Conservation (phyloP, 2,113 vertebrate species). For the Falco punctatus region DNA sequence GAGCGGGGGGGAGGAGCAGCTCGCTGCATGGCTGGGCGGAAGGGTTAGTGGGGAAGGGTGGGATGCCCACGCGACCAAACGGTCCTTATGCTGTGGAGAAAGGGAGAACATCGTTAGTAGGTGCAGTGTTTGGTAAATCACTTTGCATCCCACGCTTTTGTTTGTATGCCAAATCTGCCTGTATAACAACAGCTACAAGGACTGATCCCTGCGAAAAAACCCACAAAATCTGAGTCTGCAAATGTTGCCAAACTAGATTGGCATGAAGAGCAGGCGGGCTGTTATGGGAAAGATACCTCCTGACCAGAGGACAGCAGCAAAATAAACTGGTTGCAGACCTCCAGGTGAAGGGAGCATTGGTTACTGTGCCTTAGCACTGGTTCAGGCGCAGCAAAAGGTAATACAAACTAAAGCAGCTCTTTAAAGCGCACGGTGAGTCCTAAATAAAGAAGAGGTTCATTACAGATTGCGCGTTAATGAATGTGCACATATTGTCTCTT, state of each 20-base stretch:
- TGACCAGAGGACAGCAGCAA: not conserved
- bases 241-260: not conserved
- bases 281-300: not conserved
- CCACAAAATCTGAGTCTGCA: not conserved
- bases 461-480: not conserved
- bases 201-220: not conserved
- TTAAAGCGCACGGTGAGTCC: not conserved
- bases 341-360: not conserved
- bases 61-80: not conserved
- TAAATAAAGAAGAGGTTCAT: not conserved
- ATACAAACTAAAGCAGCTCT: not conserved
- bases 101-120: not conserved
- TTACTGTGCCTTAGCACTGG: not conserved
- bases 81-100: fast-evolving
- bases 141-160: not conserved
- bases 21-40: fast-evolving
- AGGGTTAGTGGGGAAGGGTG: not conserved
- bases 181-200: not conserved
- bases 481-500: not conserved
- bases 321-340: not conserved
- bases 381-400: not conserved
- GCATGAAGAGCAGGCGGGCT: not conserved
- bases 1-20: fast-evolving
- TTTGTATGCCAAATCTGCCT: not conserved
- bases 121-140: not conserved